These are phyloP conservation scores for Catocala sponsa DNA, from an alignment of 2,888 invertebrate species.

Conservation along the genomic window DNA sequence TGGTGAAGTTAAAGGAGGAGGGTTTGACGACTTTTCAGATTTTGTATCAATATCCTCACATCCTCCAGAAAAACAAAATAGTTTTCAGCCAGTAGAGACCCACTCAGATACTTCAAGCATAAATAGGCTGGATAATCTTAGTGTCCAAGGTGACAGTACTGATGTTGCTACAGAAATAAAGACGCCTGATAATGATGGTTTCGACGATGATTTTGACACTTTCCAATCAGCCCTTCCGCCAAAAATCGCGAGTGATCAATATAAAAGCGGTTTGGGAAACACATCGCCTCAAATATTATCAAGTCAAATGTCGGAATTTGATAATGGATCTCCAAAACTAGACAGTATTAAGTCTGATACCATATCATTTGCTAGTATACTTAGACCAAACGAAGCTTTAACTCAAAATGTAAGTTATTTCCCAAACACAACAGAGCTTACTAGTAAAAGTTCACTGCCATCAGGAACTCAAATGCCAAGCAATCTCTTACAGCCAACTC, in stretches of 20 bases:
- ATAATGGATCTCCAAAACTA: constrained; percentile 55
- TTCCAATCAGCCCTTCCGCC: constrained; percentile 78
- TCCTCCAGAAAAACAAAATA: constrained; percentile 49
- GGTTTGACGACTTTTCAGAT: constrained; percentile 81
- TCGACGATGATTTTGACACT: constrained; percentile 81
- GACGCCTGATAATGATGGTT: constrained; percentile 39
- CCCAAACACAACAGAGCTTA: constrained; percentile 43
- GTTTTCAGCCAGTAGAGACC: constrained; percentile 8
- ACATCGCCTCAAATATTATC: constrained; percentile 49
- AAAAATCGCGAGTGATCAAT: constrained; percentile 44
- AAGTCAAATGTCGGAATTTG: constrained; percentile 50
- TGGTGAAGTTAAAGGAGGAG: constrained; percentile 80
- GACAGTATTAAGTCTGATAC: constrained; percentile 62
- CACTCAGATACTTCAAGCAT: constrained; percentile 10
- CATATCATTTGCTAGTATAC: constrained; percentile 61
- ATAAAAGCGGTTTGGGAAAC: constrained; percentile 39
- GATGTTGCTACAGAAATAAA: constrained; percentile 23
- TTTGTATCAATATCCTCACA: constrained; percentile 70
- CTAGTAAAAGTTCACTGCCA: constrained; percentile 45
- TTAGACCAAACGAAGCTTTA: constrained; percentile 57
- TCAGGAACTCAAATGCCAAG: constrained; percentile 37
- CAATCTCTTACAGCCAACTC: constrained; percentile 70
- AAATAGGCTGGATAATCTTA: constrained; percentile 18
- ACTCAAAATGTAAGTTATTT: constrained; percentile 50
- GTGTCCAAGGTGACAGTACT: constrained; percentile 28